A percentile compares a stretch with the other conserved stretches of the same genome.
Evolutionary conservation across 2,888 invertebrate genomes (phyloP).

Genomic region (Iselma pallidipennis): DNA sequence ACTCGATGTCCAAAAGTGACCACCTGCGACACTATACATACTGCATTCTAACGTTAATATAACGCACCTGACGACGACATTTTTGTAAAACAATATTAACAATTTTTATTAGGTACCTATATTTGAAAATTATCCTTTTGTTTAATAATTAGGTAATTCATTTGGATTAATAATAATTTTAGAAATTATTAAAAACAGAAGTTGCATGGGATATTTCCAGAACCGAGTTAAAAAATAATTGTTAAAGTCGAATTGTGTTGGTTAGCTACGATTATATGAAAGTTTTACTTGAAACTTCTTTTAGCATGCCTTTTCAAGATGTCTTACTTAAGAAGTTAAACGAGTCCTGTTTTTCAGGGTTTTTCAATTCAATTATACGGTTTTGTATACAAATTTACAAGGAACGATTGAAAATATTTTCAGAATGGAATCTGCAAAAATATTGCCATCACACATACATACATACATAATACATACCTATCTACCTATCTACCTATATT

Average conservation of each 20-base stretch:
- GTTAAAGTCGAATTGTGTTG: not conserved
- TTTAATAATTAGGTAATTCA: too few species aligned
- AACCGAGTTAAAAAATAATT: not conserved
- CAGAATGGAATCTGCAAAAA: not conserved
- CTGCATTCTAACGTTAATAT: not conserved
- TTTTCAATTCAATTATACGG: not conserved
- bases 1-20: constrained; percentile 19
- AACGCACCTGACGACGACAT: not conserved
- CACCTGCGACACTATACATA: constrained; percentile 18
- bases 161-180: too few species aligned
- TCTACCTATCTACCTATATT: too few species aligned
- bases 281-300: not conserved
- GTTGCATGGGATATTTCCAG: not conserved
- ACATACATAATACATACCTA: too few species aligned
- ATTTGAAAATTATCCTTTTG: too few species aligned
- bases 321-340: not conserved
- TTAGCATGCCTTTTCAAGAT: not conserved
- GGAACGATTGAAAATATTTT: not conserved
- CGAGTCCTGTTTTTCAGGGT: not conserved
- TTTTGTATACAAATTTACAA: not conserved
- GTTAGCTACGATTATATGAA: not conserved
- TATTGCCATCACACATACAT: not conserved
- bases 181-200: not conserved
- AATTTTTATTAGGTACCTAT: not conserved
- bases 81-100: not conserved